Evolutionary conservation across 2,888 invertebrate genomes (phyloP), one percentile per base, ranked within the genome.

Genomic region (Dascillus cervinus): DNA sequence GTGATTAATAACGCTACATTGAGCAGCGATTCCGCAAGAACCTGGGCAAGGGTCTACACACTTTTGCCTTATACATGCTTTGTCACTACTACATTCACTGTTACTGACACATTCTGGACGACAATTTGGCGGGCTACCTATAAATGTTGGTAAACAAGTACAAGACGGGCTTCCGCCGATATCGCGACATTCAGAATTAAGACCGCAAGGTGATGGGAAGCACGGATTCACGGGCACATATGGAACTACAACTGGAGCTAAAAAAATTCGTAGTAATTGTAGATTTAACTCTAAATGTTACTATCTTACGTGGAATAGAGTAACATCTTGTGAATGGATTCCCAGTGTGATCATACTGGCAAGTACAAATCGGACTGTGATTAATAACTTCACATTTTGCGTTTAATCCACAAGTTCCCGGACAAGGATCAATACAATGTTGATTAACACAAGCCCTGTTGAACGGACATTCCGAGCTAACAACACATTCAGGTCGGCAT

Each of bases 1-100:
- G 50, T 87, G 84, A 54, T 79, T 82, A 39, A 77, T 72, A 3
- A 85, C 80, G 53, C 73, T 72, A 52, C 89, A 90, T 23, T 75
- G 64, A 2, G 89, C 82, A 44, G 73, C 72, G 11, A 74, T 53
- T 8, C 88, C 89, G 53, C 89, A 88, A 3, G 81, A 81, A 6
- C 85, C 85, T 4, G 81, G 81, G 49, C 87, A 88, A n/a, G 86
- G 86, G 60, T 87, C 84, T 43, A 64, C 68, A 57, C 87, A 87
- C 58, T 73, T 81, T 52, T 81, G 77, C 45, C 77, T 75, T 24
- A 87, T 79, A 52, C 89, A 89, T 21, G 87, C 84, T 47, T 74
- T 67, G 53, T 79, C 77, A 50, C 78, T 79, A 4, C 78, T 62
- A 57, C 89, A 89, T 49, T 87, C 87, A 0, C 82, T 69, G 55